These are phyloP conservation scores for Acleris literana DNA, from an alignment of 2,888 invertebrate genomes.

Conservation along the genomic window DNA sequence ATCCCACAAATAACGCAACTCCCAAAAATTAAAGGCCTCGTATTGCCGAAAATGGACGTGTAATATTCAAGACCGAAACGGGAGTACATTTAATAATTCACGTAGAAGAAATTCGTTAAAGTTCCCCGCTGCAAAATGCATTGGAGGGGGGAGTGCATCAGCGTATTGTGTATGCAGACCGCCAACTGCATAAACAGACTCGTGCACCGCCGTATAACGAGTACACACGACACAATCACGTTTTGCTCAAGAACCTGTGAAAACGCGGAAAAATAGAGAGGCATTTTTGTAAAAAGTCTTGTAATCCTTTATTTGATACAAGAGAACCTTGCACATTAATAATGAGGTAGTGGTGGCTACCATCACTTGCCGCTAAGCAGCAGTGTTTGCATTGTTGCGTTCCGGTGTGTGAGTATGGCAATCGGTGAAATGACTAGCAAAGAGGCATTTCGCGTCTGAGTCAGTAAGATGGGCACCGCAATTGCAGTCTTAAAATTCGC, in stretches of 20 bases:
- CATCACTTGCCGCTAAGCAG: too few relatives aligned
- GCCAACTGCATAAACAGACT: slow-evolving; percentile 53
- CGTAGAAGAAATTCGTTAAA: slow-evolving; percentile 34
- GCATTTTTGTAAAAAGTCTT: background rate
- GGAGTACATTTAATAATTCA: slow-evolving; percentile 29
- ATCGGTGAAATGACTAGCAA: too few relatives aligned
- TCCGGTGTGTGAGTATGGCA: too few relatives aligned
- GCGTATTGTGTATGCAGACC: slow-evolving; percentile 55
- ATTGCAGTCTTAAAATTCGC: too few relatives aligned
- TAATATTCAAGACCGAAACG: slow-evolving; percentile 1
- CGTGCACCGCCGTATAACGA: slow-evolving; percentile 31
- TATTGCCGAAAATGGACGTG: too few relatives aligned
- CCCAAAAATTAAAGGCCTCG: too few relatives aligned
- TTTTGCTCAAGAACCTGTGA: slow-evolving; percentile 24
- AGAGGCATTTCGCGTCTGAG: too few relatives aligned
- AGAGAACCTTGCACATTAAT: too few relatives aligned
- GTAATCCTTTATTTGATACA: too few relatives aligned
- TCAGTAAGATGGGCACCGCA: too few relatives aligned
- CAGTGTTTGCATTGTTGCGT: too few relatives aligned
- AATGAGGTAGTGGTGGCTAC: too few relatives aligned
- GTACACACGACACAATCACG: slow-evolving; percentile 37
- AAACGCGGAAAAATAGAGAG: slow-evolving; percentile 10
- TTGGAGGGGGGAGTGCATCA: slow-evolving; percentile 11
- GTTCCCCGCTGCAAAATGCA: slow-evolving; percentile 21
- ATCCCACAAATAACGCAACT: background rate